Percentiles rank a stretch among this genome's conserved stretches.
phyloP scores from a whole-genome alignment of 64 coral and sea anemone species.

The Astreopora myriophthalma region DNA sequence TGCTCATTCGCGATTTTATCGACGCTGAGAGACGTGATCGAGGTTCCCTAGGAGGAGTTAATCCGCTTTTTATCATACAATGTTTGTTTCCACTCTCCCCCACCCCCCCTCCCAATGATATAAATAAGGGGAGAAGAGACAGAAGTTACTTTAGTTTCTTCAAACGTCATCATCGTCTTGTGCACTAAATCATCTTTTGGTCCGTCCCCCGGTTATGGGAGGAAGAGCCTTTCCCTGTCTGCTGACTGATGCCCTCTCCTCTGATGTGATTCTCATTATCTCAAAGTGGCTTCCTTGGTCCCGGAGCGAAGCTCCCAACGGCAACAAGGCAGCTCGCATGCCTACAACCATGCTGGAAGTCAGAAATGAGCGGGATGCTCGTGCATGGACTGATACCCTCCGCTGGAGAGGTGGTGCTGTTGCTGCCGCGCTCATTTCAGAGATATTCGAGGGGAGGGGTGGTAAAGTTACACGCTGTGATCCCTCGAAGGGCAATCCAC shows the following conservation, averaged over 20 bases:
- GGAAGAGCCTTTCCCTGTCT: neutral
- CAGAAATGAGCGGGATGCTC: neutral
- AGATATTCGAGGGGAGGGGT: neutral
- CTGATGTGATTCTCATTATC: constrained; percentile 9
- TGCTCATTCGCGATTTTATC: no score
- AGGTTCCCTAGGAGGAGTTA: no score
- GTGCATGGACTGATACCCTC: neutral
- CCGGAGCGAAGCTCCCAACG: neutral
- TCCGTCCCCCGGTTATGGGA: neutral
- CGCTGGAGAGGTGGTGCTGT: neutral
- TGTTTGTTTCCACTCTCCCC: no score
- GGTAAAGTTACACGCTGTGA: neutral
- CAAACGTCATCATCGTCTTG: neutral
- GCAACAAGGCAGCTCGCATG: constrained; percentile 14
- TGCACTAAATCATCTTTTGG: neutral
- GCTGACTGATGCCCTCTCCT: neutral
- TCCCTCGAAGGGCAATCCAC: neutral
- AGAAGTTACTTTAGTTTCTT: no score
- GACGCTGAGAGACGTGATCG: no score
- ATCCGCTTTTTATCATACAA: no score
- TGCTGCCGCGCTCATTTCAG: neutral
- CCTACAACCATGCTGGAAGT: constrained; percentile 1
- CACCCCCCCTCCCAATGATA: no score
- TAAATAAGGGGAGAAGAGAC: no score
- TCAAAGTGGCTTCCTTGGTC: neutral